Evolutionary conservation across 1,140 invertebrate species (phyloP).

Genomic region (Ganaspis sp.): DNA sequence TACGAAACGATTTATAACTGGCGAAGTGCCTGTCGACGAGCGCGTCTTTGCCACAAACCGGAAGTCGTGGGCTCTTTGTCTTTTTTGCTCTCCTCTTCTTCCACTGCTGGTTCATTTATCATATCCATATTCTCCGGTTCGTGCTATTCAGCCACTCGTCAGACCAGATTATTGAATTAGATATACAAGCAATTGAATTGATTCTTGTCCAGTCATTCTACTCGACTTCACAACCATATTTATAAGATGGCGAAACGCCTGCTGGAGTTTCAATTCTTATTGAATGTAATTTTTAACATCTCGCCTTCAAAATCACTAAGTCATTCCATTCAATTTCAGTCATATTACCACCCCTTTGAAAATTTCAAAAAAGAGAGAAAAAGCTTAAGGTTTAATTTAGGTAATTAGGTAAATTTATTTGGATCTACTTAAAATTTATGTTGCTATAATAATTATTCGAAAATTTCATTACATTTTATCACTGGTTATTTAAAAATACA

Average conservation of each 20-base stretch:
- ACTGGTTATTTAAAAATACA: no score
- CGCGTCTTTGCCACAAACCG: constrained; percentile 44
- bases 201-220: constrained; percentile 70
- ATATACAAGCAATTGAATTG: constrained; percentile 73
- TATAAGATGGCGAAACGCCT: constrained; percentile 22
- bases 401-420: no score
- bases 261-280: background rate
- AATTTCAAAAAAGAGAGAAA: background rate
- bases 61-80: constrained; percentile 39
- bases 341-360: background rate
- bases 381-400: no score
- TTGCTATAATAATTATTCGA: no score
- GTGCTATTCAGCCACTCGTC: constrained; percentile 54
- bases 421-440: no score
- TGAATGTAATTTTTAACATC: constrained; percentile 3
- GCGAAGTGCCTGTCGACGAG: constrained; percentile 32
- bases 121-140: constrained; percentile 57
- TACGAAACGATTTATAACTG: constrained; percentile 63
- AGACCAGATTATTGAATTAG: constrained; percentile 72
- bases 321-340: constrained; percentile 11
- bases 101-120: constrained; percentile 62
- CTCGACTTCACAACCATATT: constrained; percentile 38
- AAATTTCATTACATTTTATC: no score
- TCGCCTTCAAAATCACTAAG: background rate
- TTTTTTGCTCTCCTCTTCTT: constrained; percentile 32